Percentiles rank a stretch among this genome's conserved stretches.
Conservation (phyloP, 2,797 vertebrate genomes). For the Sebastes variabilis region DNA sequence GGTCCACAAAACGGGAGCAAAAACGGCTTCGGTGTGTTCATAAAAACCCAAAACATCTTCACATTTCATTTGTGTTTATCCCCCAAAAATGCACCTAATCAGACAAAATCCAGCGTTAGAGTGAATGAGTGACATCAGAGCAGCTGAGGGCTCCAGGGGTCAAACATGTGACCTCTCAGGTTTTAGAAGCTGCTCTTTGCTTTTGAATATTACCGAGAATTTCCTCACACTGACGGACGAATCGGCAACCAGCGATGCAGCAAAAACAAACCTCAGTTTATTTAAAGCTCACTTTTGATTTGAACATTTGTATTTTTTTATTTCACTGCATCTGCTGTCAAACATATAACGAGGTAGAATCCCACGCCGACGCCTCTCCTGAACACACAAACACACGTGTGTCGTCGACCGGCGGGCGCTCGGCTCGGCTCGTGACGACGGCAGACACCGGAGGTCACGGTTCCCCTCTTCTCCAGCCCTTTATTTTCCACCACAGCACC, state of each 20-base stretch:
- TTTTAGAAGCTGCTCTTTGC: background rate
- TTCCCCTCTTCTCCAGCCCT: slow-evolving; percentile 2
- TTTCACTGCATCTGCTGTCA: background rate
- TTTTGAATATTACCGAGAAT: background rate
- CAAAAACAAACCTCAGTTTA: background rate
- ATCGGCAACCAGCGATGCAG: background rate
- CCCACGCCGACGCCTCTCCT: background rate
- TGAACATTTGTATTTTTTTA: background rate
- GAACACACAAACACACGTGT: background rate
- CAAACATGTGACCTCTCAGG: slow-evolving; percentile 26
- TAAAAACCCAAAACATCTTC: background rate
- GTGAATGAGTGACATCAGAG: background rate
- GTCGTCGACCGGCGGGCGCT: background rate
- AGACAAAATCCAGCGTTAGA: rapidly evolving
- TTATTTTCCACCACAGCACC: slow-evolving; percentile 28
- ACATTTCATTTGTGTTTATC: background rate
- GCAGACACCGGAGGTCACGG: slow-evolving; percentile 7
- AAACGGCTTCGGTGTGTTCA: rapidly evolving
- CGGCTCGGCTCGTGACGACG: background rate
- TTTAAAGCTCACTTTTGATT: background rate
- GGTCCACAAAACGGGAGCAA: background rate
- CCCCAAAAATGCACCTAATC: too few species aligned
- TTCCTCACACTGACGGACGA: background rate
- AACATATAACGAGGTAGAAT: background rate
- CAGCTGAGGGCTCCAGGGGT: slow-evolving; percentile 1